Percentiles rank a stretch among this genome's conserved stretches.
Evolutionary conservation across 2,113 vertebrate genomes (phyloP).

Genomic region (Glaucidium brasilianum): DNA sequence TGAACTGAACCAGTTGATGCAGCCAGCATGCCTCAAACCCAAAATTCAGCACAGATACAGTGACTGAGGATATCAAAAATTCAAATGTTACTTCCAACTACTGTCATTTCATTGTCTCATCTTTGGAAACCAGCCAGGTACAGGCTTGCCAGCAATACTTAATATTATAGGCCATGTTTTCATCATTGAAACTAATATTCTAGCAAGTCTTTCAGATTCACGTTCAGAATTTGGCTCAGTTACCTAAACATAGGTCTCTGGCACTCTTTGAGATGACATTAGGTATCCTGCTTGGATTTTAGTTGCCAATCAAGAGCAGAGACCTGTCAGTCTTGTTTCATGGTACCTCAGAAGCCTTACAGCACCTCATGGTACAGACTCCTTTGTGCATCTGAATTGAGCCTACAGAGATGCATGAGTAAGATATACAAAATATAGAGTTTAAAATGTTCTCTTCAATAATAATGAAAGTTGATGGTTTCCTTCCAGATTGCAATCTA

Average conservation of each 20-base stretch:
- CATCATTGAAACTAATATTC: neutral
- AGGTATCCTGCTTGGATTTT: neutral
- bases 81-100: neutral
- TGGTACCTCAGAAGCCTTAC: neutral
- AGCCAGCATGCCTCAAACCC: neutral
- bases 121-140: neutral
- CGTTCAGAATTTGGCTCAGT: neutral
- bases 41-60: neutral
- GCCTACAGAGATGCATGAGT: neutral
- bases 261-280: neutral
- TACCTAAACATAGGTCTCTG: neutral
- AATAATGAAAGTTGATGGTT: neutral
- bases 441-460: neutral
- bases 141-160: neutral
- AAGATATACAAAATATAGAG: neutral
- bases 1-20: neutral
- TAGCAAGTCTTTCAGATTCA: neutral
- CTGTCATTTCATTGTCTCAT: neutral
- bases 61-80: neutral
- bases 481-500: neutral
- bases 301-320: neutral
- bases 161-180: neutral
- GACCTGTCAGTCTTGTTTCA: neutral
- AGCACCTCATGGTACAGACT: neutral
- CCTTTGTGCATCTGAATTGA: neutral